phyloP scores from a whole-genome alignment of 2,888 invertebrate genomes.

The Crocallis elinguaria region DNA sequence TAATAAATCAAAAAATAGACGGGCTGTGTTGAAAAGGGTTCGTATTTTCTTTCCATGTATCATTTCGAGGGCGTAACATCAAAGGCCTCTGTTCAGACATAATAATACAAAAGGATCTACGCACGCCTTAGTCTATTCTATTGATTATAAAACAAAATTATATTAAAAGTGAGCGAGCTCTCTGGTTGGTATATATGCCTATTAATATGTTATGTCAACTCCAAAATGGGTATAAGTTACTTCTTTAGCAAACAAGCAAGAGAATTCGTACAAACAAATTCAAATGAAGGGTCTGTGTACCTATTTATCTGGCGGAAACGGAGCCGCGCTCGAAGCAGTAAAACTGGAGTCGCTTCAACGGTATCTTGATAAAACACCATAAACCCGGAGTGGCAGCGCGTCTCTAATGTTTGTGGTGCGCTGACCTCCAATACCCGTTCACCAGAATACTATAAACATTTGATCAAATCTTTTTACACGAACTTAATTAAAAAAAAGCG shows the following conservation, averaged over 20 bases:
- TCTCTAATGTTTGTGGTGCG: constrained; percentile 61
- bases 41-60: constrained; percentile 48
- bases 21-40: constrained; percentile 43
- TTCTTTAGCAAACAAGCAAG: neutral
- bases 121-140: constrained; percentile 48
- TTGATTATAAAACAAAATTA: no score
- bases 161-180: no score
- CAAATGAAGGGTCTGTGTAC: constrained; percentile 17
- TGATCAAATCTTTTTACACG: constrained; percentile 47
- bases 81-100: constrained; percentile 55
- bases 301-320: constrained; percentile 46
- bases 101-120: constrained; percentile 49
- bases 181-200: no score
- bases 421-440: constrained; percentile 69
- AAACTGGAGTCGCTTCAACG: constrained; percentile 62
- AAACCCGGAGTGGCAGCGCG: constrained; percentile 60
- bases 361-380: constrained; percentile 73
- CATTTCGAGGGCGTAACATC: constrained; percentile 57
- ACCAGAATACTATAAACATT: constrained; percentile 57
- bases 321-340: constrained; percentile 48
- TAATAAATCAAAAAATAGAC: constrained; percentile 46
- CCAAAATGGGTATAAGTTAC: no score
- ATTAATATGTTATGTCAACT: no score
- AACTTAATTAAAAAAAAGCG: constrained; percentile 19
- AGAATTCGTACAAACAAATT: constrained; percentile 9